A percentile compares a stretch with the other conserved stretches of the same genome.
phyloP scores from a whole-genome alignment of 1,140 invertebrate species.

The Heliconius melpomene region DNA sequence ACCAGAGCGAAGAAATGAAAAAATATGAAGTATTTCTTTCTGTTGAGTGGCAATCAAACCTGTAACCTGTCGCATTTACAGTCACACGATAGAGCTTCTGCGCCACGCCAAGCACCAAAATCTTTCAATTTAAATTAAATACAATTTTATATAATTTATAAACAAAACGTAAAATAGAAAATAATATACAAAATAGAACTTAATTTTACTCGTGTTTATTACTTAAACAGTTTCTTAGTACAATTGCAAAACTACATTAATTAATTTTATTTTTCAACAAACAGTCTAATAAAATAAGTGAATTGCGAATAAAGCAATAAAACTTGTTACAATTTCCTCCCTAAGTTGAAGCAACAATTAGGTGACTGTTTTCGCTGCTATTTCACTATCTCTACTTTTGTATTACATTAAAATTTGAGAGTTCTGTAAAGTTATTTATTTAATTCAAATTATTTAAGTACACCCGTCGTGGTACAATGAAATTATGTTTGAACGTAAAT shows the following conservation, averaged over 20 bases:
- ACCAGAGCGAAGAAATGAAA: no score
- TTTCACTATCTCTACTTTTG: not conserved
- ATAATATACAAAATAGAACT: not conserved
- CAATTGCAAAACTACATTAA: constrained; percentile 1
- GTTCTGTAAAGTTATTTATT: not conserved
- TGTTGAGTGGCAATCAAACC: no score
- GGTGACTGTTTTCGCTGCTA: constrained; percentile 15
- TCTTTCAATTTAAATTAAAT: not conserved
- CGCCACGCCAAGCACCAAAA: not conserved
- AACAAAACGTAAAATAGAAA: not conserved
- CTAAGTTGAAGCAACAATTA: constrained; percentile 11
- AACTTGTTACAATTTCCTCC: constrained; percentile 15
- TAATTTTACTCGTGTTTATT: not conserved
- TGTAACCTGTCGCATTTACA: no score
- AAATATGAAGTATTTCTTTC: no score
- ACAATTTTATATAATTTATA: not conserved
- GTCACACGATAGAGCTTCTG: no score
- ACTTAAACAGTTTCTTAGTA: not conserved
- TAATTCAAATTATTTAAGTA: not conserved
- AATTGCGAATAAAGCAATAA: constrained; percentile 19
- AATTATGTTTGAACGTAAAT: no score
- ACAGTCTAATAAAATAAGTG: constrained; percentile 7
- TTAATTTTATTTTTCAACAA: constrained; percentile 3
- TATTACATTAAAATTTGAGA: not conserved
- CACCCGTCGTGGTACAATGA: no score